A percentile compares a stretch with the other conserved stretches of the same genome.
Conservation (phyloP, 2,113 vertebrate species). For the Sminthopsis crassicaudata region DNA sequence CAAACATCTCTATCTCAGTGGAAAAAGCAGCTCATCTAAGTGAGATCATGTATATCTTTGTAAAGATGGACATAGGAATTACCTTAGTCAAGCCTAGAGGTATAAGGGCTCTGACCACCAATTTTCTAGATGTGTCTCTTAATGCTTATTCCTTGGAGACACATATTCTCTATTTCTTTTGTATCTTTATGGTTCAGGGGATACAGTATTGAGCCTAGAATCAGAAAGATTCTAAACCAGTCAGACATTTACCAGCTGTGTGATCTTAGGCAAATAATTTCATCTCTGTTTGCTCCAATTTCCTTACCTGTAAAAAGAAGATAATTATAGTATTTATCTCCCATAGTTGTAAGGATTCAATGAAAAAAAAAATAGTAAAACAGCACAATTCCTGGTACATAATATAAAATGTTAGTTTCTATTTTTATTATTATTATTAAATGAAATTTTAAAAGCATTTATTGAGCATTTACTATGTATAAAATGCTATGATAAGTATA, state of each 20-base stretch:
- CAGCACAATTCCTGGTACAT: background rate
- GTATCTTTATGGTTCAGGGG: fast-evolving
- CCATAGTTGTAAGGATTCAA: background rate
- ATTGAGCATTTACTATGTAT: background rate
- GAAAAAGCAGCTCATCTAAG: background rate
- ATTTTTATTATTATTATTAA: background rate
- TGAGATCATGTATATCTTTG: background rate
- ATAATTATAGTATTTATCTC: background rate
- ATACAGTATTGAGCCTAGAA: background rate
- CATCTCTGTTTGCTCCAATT: background rate
- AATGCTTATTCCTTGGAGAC: background rate
- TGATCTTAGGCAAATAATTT: background rate
- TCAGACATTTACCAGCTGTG: background rate
- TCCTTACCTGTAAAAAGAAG: background rate
- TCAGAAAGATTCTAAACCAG: background rate
- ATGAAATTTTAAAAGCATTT: background rate
- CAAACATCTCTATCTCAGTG: background rate
- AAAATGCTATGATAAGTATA: background rate
- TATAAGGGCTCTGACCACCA: background rate
- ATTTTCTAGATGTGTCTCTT: background rate
- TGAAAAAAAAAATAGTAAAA: background rate
- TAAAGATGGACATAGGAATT: background rate
- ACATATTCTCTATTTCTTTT: background rate
- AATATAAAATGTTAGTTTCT: background rate
- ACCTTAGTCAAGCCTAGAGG: background rate